These are phyloP conservation scores for Willisornis vidua DNA, from an alignment of 2,113 vertebrate species.

Conservation along the genomic window DNA sequence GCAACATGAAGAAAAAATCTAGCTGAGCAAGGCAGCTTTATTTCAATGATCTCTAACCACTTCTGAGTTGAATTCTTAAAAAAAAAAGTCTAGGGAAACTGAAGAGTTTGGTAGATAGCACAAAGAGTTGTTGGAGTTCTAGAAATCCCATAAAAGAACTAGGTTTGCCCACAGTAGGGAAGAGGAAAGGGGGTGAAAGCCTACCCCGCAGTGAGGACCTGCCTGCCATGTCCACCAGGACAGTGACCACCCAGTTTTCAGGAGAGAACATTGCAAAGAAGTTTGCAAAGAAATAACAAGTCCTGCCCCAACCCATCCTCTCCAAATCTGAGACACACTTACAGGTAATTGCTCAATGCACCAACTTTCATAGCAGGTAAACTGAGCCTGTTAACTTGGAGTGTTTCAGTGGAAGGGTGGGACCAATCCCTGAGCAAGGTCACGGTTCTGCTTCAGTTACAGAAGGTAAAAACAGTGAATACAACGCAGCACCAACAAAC, in stretches of 20 bases:
- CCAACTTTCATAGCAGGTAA: background rate
- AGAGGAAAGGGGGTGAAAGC: background rate
- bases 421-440: background rate
- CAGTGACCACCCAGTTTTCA: background rate
- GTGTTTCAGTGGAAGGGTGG: background rate
- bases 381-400: background rate
- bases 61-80: background rate
- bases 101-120: background rate
- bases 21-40: background rate
- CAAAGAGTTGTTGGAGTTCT: background rate
- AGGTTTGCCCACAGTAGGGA: background rate
- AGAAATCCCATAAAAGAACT: background rate
- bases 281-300: background rate
- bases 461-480: background rate
- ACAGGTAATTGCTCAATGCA: background rate
- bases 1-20: background rate
- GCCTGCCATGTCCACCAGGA: background rate
- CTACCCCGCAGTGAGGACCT: background rate
- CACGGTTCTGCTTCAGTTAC: background rate
- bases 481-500: constrained; percentile 10
- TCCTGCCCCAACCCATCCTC: background rate
- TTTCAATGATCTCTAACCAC: background rate
- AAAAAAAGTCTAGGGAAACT: background rate
- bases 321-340: background rate
- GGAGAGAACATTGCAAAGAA: background rate